Conservation (phyloP, 1,140 invertebrate genomes). For the Gerris buenoi region DNA sequence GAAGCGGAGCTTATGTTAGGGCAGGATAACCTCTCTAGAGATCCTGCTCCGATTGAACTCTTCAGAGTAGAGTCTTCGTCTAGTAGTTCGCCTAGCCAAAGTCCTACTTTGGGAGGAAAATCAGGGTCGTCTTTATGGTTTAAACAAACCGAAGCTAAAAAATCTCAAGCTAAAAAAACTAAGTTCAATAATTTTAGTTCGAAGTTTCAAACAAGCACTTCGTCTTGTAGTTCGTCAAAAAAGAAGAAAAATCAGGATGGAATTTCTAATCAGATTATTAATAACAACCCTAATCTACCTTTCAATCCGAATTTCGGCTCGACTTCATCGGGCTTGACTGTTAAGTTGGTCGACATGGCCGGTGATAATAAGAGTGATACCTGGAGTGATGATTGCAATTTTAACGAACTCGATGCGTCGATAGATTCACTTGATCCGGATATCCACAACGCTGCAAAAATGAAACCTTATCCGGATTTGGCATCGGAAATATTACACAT, state of each 20-base stretch:
- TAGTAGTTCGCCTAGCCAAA: constrained; percentile 14
- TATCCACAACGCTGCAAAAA: not conserved
- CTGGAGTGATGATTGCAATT: not conserved
- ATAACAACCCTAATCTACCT: not conserved
- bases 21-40: constrained; percentile 32
- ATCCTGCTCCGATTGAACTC: constrained; percentile 14
- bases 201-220: constrained; percentile 3
- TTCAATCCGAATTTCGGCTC: not conserved
- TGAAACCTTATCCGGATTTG: not conserved
- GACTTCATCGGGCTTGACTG: not conserved
- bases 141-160: constrained; percentile 11
- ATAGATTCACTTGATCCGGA: not conserved
- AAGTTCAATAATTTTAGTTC: constrained; percentile 2
- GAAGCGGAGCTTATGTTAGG: constrained; percentile 55
- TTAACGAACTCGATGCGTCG: not conserved
- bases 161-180: not conserved
- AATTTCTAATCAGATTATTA: not conserved
- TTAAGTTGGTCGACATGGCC: not conserved
- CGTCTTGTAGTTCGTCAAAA: not conserved
- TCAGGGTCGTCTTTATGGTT: constrained; percentile 3
- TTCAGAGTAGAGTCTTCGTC: constrained; percentile 17
- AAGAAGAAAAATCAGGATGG: not conserved
- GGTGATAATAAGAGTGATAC: not conserved
- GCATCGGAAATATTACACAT: not conserved
- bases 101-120: constrained; percentile 9